Conservation (phyloP, 2,797 vertebrate species). For the Mergus octosetaceus region DNA sequence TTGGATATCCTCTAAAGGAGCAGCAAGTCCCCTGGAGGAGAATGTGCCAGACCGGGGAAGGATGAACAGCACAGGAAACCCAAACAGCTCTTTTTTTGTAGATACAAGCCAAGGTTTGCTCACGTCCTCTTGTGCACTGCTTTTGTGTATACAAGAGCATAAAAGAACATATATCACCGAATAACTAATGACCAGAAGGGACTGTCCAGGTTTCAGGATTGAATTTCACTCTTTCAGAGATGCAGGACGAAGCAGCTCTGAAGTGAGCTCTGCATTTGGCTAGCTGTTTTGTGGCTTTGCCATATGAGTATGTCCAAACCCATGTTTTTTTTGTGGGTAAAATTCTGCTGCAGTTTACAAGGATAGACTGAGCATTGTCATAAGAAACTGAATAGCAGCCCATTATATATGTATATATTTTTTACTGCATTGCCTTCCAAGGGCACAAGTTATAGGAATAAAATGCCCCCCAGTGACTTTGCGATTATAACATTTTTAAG, state of each 20-base stretch:
- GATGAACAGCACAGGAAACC: background rate
- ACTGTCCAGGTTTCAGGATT: background rate
- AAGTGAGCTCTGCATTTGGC: background rate
- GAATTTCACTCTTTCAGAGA: background rate
- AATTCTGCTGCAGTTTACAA: background rate
- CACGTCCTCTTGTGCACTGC: background rate
- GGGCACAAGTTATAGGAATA: background rate
- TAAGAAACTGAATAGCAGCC: background rate
- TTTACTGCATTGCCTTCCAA: background rate
- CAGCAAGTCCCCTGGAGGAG: background rate
- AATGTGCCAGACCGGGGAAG: fast-evolving
- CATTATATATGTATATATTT: background rate
- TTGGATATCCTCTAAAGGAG: background rate
- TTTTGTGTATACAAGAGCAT: background rate
- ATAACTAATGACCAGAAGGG: background rate
- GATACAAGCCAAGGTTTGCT: background rate
- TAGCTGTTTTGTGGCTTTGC: background rate
- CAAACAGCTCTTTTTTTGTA: background rate
- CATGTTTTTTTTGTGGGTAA: no score
- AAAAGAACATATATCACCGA: no score
- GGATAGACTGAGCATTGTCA: background rate
- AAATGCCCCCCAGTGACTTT: background rate
- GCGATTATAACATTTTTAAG: background rate
- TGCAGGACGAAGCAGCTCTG: background rate
- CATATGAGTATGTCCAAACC: background rate